phyloP scores from a whole-genome alignment of 2,888 invertebrate genomes.

The Trichacis sp. region DNA sequence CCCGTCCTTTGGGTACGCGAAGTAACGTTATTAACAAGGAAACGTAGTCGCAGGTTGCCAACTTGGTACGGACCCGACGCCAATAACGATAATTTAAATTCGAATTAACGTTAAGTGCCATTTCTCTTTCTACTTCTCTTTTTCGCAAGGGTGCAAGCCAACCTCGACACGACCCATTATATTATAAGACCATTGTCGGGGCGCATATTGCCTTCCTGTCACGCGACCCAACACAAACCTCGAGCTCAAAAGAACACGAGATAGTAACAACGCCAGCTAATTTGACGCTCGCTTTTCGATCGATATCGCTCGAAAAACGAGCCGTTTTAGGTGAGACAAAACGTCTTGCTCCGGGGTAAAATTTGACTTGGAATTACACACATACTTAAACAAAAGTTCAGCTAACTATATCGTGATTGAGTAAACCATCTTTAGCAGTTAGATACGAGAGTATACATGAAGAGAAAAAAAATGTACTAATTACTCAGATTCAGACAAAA shows the following conservation, averaged over 20 bases:
- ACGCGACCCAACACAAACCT: slow-evolving; percentile 54
- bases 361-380: no score
- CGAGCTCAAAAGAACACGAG: slow-evolving; percentile 33
- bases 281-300: slow-evolving; percentile 43
- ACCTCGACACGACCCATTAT: slow-evolving; percentile 57
- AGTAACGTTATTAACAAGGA: slow-evolving; percentile 31
- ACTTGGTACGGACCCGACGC: slow-evolving; percentile 36
- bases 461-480: no score
- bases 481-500: no score
- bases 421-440: no score
- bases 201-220: slow-evolving; percentile 56
- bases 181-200: slow-evolving; percentile 55
- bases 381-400: no score
- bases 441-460: no score
- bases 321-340: no score
- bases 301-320: slow-evolving; percentile 18
- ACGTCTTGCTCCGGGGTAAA: no score
- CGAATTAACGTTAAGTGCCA: slow-evolving; percentile 53
- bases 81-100: slow-evolving; percentile 52
- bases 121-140: slow-evolving; percentile 46
- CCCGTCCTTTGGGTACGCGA: slow-evolving; percentile 1
- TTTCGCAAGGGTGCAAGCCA: slow-evolving; percentile 49
- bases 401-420: no score
- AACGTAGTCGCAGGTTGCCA: slow-evolving; percentile 32
- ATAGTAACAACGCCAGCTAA: slow-evolving; percentile 38